Base-by-base conservation (phyloP, 2,113 vertebrate species). In the Megaceryle torquata region DNA sequence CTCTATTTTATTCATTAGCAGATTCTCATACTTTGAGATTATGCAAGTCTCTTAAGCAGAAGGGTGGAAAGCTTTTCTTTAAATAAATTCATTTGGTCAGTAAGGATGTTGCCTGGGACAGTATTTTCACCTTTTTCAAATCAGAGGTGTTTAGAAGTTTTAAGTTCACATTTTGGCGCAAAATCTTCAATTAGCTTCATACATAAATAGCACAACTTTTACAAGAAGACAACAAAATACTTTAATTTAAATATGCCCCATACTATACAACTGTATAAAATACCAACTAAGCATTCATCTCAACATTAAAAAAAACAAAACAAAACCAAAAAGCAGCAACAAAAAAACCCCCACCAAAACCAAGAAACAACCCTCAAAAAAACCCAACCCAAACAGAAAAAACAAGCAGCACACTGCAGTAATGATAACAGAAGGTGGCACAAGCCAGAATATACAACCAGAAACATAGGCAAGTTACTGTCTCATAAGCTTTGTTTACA, bases 221-320 rank as follows among this genome's bases (percentile, higher is more conserved):
- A 90, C 74, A 96, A 96, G 94, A 94, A 85, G 88, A 95, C 95
- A 77, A 97, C 64, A 95, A 96, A 97, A 96, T 96, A 92, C 71
- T 97, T 97, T 96, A 96, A 97, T 96, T 95, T 94, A 89, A 88
- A 95, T 95, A 94, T 68, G 90, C 60, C 76, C 88, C 74, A 87
- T 96, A 92, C 90, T 96, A 84, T 90, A 94, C 92, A 97, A 93
- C 80, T 68, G 86, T 97, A 96, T 78, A 97, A 97, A 96, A 96
- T 86, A 82, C 48, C 69, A 96, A 57, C 81, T 44, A 95, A 95
- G 93, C 80, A 91, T 93, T 91, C 90, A 75, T 81, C 44, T 44
- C 53, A 91, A 90, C 90, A 65, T 86, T 56, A 72, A 90, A 95
- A 86, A 59, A 22, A 54, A n/a, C n/a, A 37, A 22, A 37, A 31